Conservation (phyloP, 2,113 vertebrate genomes). For the Chaetodon trifascialis region DNA sequence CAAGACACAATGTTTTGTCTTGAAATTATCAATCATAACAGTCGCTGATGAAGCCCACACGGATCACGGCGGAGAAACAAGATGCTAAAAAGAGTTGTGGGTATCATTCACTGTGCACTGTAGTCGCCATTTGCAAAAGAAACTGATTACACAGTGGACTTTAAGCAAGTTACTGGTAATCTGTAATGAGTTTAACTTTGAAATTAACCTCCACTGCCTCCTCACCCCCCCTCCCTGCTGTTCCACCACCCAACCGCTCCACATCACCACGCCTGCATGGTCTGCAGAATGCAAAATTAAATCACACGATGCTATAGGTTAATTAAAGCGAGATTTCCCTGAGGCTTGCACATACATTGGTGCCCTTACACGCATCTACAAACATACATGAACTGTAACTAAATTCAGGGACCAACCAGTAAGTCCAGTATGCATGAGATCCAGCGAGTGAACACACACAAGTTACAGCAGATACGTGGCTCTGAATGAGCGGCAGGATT, state of each 20-base stretch:
- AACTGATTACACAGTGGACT: slow-evolving; percentile 50
- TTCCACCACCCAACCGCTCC: slow-evolving; percentile 16
- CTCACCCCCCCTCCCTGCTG: neutral
- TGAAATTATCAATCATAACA: neutral
- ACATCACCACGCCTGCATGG: slow-evolving; percentile 31
- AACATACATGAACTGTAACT: slow-evolving; percentile 38
- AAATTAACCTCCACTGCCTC: slow-evolving; percentile 67
- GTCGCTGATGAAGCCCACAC: neutral
- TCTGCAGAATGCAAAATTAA: slow-evolving; percentile 76
- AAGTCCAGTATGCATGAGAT: neutral
- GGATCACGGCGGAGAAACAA: neutral
- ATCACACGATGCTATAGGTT: slow-evolving; percentile 75
- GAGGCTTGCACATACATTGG: slow-evolving; percentile 66
- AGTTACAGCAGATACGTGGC: slow-evolving; percentile 35
- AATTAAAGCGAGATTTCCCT: slow-evolving; percentile 79
- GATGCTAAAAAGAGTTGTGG: neutral
- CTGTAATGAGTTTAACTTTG: slow-evolving; percentile 72
- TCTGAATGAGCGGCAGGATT: slow-evolving; percentile 43
- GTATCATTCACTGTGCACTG: neutral
- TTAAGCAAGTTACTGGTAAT: slow-evolving; percentile 55
- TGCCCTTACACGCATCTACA: slow-evolving; percentile 48
- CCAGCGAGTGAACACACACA: slow-evolving; percentile 9
- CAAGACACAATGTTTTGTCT: neutral
- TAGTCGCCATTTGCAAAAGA: slow-evolving; percentile 12
- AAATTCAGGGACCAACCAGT: slow-evolving; percentile 19